A percentile compares a stretch with the other conserved stretches of the same genome.
These are phyloP conservation scores for Gryllus bimaculatus DNA, from an alignment of 1,140 invertebrate genomes.

Conservation along the genomic window DNA sequence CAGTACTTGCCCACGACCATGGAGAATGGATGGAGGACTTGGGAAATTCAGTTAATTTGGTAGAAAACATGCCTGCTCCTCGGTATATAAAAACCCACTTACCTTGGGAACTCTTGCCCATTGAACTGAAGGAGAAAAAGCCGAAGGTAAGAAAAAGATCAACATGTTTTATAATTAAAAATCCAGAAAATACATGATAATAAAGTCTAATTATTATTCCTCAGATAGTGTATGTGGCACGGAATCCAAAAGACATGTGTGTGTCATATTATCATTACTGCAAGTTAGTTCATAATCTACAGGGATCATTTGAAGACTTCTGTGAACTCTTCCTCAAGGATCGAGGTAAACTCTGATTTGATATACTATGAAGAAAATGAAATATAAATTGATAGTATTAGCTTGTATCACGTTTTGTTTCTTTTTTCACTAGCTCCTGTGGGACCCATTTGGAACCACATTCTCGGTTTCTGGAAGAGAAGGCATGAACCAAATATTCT, in stretches of 20 bases:
- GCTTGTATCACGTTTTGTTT: background rate
- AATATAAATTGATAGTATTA: background rate
- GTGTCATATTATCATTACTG: constrained; percentile 88
- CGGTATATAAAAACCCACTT: constrained; percentile 75
- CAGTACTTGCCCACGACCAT: constrained; percentile 37
- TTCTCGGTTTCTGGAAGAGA: constrained; percentile 61
- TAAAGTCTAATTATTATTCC: background rate
- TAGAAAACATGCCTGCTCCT: constrained; percentile 54
- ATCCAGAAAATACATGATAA: background rate
- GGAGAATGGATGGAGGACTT: constrained; percentile 36
- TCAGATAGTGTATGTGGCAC: constrained; percentile 78
- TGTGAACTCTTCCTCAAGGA: constrained; percentile 65
- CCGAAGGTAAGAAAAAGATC: constrained; percentile 49
- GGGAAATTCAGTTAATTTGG: constrained; percentile 56
- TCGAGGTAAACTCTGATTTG: constrained; percentile 34
- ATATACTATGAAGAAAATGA: background rate
- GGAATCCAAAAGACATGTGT: constrained; percentile 89
- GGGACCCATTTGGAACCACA: constrained; percentile 60
- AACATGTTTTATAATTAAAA: background rate
- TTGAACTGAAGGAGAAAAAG: constrained; percentile 52
- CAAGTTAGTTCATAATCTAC: constrained; percentile 55
- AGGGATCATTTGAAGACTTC: constrained; percentile 70
- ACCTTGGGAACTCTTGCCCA: constrained; percentile 60
- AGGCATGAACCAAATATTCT: constrained; percentile 63
- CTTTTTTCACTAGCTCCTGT: constrained; percentile 40